These are phyloP conservation scores for Alces alces DNA, from an alignment of 2,113 vertebrate species.

Conservation along the genomic window DNA sequence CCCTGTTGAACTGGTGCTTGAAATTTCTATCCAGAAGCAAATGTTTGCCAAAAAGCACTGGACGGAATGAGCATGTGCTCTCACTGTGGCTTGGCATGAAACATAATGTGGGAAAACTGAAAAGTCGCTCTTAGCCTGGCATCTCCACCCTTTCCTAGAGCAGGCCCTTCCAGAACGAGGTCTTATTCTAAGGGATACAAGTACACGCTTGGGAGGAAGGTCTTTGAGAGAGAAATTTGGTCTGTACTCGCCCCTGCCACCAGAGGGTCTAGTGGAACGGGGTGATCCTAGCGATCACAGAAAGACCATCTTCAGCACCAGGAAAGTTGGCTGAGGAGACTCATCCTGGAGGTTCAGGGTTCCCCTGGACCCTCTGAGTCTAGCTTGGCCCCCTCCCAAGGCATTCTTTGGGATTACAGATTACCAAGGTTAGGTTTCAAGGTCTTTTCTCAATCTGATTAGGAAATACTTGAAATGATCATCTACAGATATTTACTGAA, in stretches of 20 bases:
- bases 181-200: background rate
- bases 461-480: background rate
- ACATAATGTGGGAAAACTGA: background rate
- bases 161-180: background rate
- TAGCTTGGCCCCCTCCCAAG: background rate
- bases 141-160: background rate
- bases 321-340: background rate
- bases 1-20: background rate
- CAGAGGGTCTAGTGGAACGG: background rate
- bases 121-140: background rate
- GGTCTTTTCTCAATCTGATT: background rate
- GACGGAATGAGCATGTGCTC: background rate
- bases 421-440: background rate
- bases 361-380: background rate
- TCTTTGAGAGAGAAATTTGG: background rate
- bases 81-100: background rate
- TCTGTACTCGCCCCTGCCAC: background rate
- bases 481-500: background rate
- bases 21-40: background rate
- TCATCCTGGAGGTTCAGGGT: background rate
- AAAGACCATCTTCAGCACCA: background rate
- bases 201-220: background rate
- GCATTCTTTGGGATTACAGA: background rate
- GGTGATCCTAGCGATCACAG: rapidly evolving
- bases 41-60: background rate